Evolutionary conservation across 2,113 vertebrate genomes (phyloP).

Genomic region (Galbula dea): DNA sequence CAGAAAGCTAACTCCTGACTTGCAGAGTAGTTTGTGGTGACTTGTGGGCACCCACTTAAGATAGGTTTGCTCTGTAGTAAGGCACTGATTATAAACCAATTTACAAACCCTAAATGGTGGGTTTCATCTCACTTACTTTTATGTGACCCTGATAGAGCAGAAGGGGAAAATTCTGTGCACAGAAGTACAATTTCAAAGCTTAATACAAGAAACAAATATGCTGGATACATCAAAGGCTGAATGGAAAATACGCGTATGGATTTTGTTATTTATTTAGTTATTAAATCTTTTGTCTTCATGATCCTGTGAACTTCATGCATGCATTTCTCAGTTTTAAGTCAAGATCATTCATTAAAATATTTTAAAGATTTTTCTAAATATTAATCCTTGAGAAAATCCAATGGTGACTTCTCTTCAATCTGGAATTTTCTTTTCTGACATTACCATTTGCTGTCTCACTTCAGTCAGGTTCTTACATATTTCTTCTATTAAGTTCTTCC

Average conservation of each 20-base stretch:
- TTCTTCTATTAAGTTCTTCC: not conserved
- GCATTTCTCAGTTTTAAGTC: not conserved
- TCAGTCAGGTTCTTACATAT: not conserved
- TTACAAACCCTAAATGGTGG: not conserved
- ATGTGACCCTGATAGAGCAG: not conserved
- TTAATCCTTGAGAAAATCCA: not conserved
- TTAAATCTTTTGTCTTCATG: not conserved
- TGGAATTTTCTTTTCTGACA: not conserved
- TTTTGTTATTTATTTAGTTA: conserved; percentile 57
- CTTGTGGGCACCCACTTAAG: not conserved
- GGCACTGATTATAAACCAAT: not conserved
- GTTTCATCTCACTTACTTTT: not conserved
- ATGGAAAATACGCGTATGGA: too few species aligned
- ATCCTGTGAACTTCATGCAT: not conserved
- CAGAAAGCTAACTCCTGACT: not conserved
- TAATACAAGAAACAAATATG: too few species aligned
- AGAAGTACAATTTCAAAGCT: too few species aligned
- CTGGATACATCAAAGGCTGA: too few species aligned
- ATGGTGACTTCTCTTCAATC: not conserved
- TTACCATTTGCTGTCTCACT: not conserved
- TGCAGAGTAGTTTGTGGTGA: not conserved
- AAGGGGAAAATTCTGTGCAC: not conserved
- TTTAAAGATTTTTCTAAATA: not conserved
- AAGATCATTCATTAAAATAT: not conserved
- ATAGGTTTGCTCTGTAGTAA: not conserved